These are phyloP conservation scores for Tragelaphus scriptus DNA, from an alignment of 2,113 vertebrate species.

Conservation along the genomic window DNA sequence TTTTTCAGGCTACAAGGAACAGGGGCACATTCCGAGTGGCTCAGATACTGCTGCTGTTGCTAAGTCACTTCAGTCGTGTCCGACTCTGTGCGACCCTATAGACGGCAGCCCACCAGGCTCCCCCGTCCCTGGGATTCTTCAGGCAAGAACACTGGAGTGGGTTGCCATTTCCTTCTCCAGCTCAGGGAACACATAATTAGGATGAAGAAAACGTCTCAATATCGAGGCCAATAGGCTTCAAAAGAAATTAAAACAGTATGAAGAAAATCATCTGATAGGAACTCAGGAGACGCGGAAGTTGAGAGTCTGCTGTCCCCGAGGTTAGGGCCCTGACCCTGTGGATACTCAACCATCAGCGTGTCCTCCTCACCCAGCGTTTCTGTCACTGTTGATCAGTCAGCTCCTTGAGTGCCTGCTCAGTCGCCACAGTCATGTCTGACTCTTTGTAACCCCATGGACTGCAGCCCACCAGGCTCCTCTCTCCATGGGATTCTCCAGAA, in stretches of 20 bases:
- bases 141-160: not conserved
- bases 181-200: not conserved
- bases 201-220: not conserved
- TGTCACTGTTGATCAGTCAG: not conserved
- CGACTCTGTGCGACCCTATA: rapidly evolving
- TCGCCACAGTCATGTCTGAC: not conserved
- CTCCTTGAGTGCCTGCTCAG: not conserved
- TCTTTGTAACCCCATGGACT: not conserved
- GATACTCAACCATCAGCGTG: not conserved
- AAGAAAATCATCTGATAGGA: not conserved
- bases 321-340: not conserved
- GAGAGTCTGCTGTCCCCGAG: not conserved
- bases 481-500: not conserved
- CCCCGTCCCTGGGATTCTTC: not conserved
- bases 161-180: not conserved
- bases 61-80: not conserved
- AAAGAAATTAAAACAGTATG: not conserved
- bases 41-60: not conserved
- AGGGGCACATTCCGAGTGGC: not conserved
- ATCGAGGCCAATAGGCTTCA: not conserved
- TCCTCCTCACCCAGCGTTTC: not conserved
- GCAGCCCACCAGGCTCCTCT: not conserved
- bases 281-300: not conserved
- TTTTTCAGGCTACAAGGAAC: not conserved
- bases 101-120: not conserved